phyloP scores from a whole-genome alignment of 1,140 invertebrate species.

The Drosophila tropicalis region DNA sequence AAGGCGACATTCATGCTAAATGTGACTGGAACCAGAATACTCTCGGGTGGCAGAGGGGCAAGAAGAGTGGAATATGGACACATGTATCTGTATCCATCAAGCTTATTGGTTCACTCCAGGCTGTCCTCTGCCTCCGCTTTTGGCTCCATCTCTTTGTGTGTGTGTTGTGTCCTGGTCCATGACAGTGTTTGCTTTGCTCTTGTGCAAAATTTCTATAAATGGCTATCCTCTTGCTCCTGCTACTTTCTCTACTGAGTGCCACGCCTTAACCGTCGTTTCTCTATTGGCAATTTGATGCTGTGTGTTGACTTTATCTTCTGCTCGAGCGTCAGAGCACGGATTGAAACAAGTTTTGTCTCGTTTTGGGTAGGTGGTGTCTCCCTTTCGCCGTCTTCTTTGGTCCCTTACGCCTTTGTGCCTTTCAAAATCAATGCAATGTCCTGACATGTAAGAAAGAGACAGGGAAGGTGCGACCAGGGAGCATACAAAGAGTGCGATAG shows the following conservation, averaged over 20 bases:
- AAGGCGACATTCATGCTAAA: slow-evolving; percentile 75
- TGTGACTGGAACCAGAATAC: slow-evolving; percentile 27
- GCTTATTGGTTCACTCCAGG: slow-evolving; percentile 48
- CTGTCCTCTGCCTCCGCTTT: not conserved
- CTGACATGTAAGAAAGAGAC: slow-evolving; percentile 13
- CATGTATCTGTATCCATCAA: slow-evolving; percentile 58
- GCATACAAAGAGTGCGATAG: not conserved
- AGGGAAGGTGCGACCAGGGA: not conserved
- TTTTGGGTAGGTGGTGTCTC: not conserved
- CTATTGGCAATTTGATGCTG: slow-evolving; percentile 38
- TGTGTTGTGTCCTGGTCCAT: not conserved
- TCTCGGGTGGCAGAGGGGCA: not conserved
- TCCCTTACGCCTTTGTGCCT: slow-evolving; percentile 50
- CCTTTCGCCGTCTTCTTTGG: slow-evolving; percentile 6
- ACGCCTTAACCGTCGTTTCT: slow-evolving; percentile 28
- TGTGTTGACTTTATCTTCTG: slow-evolving; percentile 54
- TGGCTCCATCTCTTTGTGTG: slow-evolving; percentile 11
- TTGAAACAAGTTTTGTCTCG: slow-evolving; percentile 28
- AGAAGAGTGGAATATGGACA: not conserved
- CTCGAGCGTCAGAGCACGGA: slow-evolving; percentile 45
- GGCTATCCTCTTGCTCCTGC: slow-evolving; percentile 20
- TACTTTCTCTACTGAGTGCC: not conserved
- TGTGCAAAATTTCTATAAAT: slow-evolving; percentile 70
- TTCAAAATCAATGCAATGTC: slow-evolving; percentile 71
- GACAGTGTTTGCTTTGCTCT: slow-evolving; percentile 38